Evolutionary conservation across 2,888 invertebrate genomes (phyloP), one percentile per base, ranked within the genome.

Genomic region (Trissolcus japonicus): DNA sequence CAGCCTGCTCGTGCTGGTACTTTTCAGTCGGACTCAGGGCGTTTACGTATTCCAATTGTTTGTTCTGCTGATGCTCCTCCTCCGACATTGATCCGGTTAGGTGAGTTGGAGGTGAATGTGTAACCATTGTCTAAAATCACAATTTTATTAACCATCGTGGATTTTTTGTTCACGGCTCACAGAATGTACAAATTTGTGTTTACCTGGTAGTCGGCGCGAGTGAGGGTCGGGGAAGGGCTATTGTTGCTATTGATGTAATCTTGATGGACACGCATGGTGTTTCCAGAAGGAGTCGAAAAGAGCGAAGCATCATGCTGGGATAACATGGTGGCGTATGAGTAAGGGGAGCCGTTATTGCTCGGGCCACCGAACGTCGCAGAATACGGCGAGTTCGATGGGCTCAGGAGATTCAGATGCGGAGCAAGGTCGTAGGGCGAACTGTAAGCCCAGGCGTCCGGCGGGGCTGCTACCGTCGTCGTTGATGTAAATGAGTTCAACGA

Each of bases 401-500:
- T 94, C 43, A 95, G 90, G 41, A 95, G 89, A 85, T 93, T 94
- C 71, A 94, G 90, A 85, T 95, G 95, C 9, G 95, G 93, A 17
- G 94, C 93, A 14, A 95, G 88, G 83, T 95, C 95, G 86, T 95
- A 95, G 0, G 94, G 93, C 46, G 94, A 93, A 81, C 94, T 94
- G 85, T 94, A 94, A 0, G 93, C 93, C 95, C 95, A 96, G 59
- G 95, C 93, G 84, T 95, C 95, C 0, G 94, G 93, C 1, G 94
- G 94, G 73, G 93, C 91, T 72, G 91, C 90, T 2, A 93, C 89
- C n/a, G 91, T 90, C 41, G 86, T 84, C 53, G 87, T 83, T 53
- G 86, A 84, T 19, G 86, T 91, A 40, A 93, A 93, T 4, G 94
- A 93, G 68, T 90, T 90, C 62, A 93, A 86, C 40, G 92, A 92